Evolutionary conservation across 1,140 invertebrate genomes (phyloP).

Genomic region (Bombus pyrosoma): DNA sequence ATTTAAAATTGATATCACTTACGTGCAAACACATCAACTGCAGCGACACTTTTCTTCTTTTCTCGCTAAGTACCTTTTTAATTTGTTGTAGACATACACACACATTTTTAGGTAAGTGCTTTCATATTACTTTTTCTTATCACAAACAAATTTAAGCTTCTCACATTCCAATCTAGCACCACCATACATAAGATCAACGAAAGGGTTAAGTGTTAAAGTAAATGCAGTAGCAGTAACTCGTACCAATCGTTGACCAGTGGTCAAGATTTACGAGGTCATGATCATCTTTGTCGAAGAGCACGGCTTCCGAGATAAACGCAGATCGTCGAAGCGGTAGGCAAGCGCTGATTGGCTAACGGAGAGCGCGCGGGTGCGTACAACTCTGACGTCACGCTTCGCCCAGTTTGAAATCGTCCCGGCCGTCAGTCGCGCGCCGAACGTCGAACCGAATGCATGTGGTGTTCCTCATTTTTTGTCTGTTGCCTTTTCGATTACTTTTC

Average conservation of each 20-base stretch:
- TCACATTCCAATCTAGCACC: too few species aligned
- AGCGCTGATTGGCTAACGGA: constrained; percentile 30
- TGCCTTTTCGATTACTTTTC: not conserved
- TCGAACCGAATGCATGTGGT: constrained; percentile 52
- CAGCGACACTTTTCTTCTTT: not conserved
- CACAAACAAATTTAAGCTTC: not conserved
- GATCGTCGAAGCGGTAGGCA: not conserved
- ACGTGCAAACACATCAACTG: not conserved
- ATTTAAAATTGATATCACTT: not conserved
- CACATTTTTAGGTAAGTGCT: too few species aligned
- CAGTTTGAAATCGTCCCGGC: constrained; percentile 68
- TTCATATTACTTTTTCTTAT: too few species aligned
- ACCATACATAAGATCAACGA: not conserved
- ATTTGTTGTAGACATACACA: too few species aligned
- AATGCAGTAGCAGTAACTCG: not conserved
- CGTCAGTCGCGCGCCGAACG: constrained; percentile 74
- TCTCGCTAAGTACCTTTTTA: too few species aligned
- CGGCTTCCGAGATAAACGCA: constrained; percentile 4
- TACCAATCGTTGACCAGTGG: not conserved
- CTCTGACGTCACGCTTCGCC: constrained; percentile 71
- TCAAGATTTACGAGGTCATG: constrained; percentile 47
- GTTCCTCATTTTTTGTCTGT: not conserved
- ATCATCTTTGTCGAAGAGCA: constrained; percentile 21
- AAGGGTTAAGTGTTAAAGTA: constrained; percentile 13
- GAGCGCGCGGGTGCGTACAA: constrained; percentile 40